A percentile compares a stretch with the other conserved stretches of the same genome.
These are phyloP conservation scores for Odontomachus brunneus DNA, from an alignment of 1,140 invertebrate species.

Conservation along the genomic window DNA sequence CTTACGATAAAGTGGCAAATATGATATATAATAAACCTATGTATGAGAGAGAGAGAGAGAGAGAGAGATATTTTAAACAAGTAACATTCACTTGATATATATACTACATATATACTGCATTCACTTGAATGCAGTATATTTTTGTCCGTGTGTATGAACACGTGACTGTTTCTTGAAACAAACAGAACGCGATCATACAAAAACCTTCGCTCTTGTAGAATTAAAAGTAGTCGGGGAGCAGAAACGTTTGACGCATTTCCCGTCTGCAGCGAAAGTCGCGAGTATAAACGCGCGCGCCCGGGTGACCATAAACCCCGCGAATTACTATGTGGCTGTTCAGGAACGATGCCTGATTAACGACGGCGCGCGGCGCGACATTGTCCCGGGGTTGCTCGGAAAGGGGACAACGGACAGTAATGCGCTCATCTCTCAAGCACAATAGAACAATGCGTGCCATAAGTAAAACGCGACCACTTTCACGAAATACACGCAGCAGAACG, in stretches of 20 bases:
- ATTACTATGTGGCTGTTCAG: slow-evolving; percentile 74
- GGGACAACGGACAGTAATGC: slow-evolving; percentile 77
- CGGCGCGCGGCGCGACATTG: slow-evolving; percentile 72
- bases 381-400: slow-evolving; percentile 75
- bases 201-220: neutral
- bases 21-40: too few species aligned
- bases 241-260: neutral
- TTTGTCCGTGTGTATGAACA: too few species aligned
- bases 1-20: too few species aligned
- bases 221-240: neutral
- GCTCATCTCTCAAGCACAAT: slow-evolving; percentile 76
- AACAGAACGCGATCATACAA: too few species aligned
- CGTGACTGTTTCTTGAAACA: too few species aligned
- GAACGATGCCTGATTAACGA: slow-evolving; percentile 77
- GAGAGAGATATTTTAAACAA: too few species aligned
- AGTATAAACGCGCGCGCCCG: slow-evolving; percentile 59
- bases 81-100: too few species aligned
- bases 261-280: slow-evolving; percentile 49
- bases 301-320: slow-evolving; percentile 63
- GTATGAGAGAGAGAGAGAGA: too few species aligned
- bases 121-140: too few species aligned
- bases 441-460: slow-evolving; percentile 77
- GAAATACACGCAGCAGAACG: slow-evolving; percentile 47
- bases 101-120: too few species aligned
- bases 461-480: slow-evolving; percentile 75